Evolutionary conservation across 2,888 invertebrate genomes (phyloP), one percentile per base, ranked within the genome.

Genomic region (Ophioninae sp.): DNA sequence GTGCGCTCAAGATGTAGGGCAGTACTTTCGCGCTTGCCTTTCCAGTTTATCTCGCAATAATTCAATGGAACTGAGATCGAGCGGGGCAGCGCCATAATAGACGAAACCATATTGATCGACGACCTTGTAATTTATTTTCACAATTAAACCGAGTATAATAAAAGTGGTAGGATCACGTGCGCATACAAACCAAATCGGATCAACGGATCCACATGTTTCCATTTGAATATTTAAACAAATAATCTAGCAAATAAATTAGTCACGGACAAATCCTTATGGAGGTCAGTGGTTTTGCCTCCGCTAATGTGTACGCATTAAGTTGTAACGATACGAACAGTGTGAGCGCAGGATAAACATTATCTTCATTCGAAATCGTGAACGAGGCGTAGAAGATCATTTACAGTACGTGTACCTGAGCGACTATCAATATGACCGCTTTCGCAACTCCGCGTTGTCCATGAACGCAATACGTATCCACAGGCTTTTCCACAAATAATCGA

Each of bases 381-480:
- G 68, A 67, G 37, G 63, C 69, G 39, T 63, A 69, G 37, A 59
- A 51, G 68, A 73, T 68, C 71, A 79, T 74, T 44, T 69, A 81
- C 67, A 73, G 56, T 63, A 61, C 65, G 56, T 68, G 69, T 59
- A 75, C 74, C 61, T 63, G 58, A n/a, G 61, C 39, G 39, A 75
- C 63, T 64, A 64, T 75, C 56, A 64, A 75, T 81, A 51, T 69
- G 68, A 30, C 61, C 63, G 37, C 44, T 41, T 71, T 72, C 58
- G 64, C 71, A 65, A 81, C 63, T 74, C 37, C 51, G 30, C 44
- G 64, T 63, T 59, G 65, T 37, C 37, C 59, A 44, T 65, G 61
- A 39, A 77, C 65, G 65, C 44, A 37, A 30, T 71, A 71, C 20
- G 37, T 58, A 22, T 51, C 51, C 13, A 17, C 51, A 13, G 58